Conservation (phyloP, 1,140 invertebrate species). For the Aphaenogaster rudis region DNA sequence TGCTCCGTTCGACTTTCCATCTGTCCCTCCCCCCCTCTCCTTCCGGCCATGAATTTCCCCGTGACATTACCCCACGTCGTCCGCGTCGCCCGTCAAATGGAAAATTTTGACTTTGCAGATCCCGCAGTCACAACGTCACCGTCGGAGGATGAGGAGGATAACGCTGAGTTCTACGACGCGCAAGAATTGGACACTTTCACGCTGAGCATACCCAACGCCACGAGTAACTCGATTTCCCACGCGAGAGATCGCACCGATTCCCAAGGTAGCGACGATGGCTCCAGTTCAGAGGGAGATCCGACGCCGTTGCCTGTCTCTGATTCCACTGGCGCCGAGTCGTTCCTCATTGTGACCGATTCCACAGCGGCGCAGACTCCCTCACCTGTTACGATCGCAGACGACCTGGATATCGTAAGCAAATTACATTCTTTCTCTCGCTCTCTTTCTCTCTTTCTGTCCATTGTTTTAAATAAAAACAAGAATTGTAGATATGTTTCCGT, state of each 20-base stretch:
- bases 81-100: not conserved
- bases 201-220: constrained; percentile 88
- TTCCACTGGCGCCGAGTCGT: constrained; percentile 80
- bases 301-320: constrained; percentile 81
- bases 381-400: constrained; percentile 73
- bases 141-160: constrained; percentile 95
- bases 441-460: not conserved
- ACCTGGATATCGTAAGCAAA: constrained; percentile 83
- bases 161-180: constrained; percentile 96
- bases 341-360: constrained; percentile 85
- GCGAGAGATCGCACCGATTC: constrained; percentile 83
- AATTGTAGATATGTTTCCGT: not conserved
- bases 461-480: not conserved
- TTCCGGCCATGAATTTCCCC: too few species aligned
- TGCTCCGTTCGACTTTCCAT: not conserved
- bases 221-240: constrained; percentile 79
- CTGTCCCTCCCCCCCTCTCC: too few species aligned
- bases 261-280: constrained; percentile 86
- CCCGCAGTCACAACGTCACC: constrained; percentile 88
- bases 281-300: constrained; percentile 85
- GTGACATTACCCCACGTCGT: not conserved
- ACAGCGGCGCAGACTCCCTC: constrained; percentile 74
- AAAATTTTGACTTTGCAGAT: constrained; percentile 77
- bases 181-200: constrained; percentile 92
- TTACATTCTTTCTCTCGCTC: not conserved